A percentile compares a stretch with the other conserved stretches of the same genome.
Conservation (phyloP, 2,797 vertebrate genomes). For the Halcyon badia region DNA sequence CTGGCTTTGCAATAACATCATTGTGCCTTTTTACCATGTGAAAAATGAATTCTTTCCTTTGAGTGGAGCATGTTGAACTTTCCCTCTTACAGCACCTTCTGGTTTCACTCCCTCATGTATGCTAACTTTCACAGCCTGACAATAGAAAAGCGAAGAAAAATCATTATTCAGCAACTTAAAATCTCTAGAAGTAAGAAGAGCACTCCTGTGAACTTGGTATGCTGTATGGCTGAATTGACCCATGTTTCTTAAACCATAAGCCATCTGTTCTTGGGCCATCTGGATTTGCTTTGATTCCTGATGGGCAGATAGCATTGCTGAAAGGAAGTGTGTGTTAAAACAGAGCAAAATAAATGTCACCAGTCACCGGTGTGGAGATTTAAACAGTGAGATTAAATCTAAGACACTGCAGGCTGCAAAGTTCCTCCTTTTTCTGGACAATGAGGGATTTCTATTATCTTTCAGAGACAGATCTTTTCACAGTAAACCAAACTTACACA, state of each 20-base stretch:
- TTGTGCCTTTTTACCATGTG: neutral
- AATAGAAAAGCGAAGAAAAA: constrained; percentile 21
- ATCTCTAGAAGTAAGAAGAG: constrained; percentile 2
- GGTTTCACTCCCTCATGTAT: constrained; percentile 3
- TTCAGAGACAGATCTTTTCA: neutral
- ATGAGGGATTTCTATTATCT: neutral
- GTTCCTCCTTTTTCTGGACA: neutral
- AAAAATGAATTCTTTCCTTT: neutral
- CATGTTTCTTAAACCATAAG: constrained; percentile 32
- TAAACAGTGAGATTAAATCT: constrained; percentile 15
- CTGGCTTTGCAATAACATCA: neutral
- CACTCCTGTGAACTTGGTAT: neutral
- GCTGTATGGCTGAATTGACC: constrained; percentile 23
- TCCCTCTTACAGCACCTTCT: constrained; percentile 3
- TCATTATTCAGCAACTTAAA: constrained; percentile 16
- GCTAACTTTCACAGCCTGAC: neutral
- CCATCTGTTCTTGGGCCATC: constrained; percentile 51
- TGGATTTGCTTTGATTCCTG: constrained; percentile 63
- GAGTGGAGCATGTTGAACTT: neutral
- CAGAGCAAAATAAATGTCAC: constrained; percentile 33
- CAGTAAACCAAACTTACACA: neutral
- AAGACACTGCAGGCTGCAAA: neutral
- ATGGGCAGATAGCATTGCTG: constrained; percentile 39
- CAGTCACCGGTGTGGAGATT: neutral
- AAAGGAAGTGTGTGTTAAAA: constrained; percentile 60